Conservation (phyloP, 1,140 invertebrate species). For the Apis laboriosa region DNA sequence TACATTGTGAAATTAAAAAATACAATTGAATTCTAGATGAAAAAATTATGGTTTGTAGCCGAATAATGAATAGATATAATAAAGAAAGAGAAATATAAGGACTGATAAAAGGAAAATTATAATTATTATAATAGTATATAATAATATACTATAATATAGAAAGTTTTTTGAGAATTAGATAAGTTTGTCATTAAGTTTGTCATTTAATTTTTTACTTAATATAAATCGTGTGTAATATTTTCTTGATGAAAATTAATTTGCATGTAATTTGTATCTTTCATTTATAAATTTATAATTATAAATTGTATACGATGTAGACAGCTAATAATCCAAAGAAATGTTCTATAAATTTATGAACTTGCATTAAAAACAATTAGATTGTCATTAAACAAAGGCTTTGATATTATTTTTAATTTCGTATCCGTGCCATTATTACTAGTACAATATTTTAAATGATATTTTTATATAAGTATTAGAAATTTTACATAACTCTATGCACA, state of each 20-base stretch:
- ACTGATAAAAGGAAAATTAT: too few species aligned
- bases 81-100: too few species aligned
- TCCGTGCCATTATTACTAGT: conserved; percentile 28
- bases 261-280: conserved; percentile 4
- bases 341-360: conserved; percentile 16
- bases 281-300: conserved; percentile 1
- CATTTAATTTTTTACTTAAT: not conserved
- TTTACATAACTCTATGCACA: too few species aligned
- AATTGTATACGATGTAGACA: conserved; percentile 52
- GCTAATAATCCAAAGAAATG: conserved; percentile 69
- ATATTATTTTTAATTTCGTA: not conserved
- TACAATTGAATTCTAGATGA: too few species aligned
- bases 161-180: too few species aligned
- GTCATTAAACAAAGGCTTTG: not conserved
- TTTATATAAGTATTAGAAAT: not conserved
- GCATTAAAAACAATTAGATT: not conserved
- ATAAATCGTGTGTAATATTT: not conserved
- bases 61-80: too few species aligned
- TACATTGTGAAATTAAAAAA: too few species aligned
- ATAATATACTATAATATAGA: not conserved
- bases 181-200: not conserved
- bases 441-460: not conserved
- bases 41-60: too few species aligned
- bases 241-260: not conserved
- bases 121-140: not conserved